Evolutionary conservation across 2,888 invertebrate species (phyloP), one percentile per base, ranked within the genome.

Genomic region (Dicroscelio sp.): DNA sequence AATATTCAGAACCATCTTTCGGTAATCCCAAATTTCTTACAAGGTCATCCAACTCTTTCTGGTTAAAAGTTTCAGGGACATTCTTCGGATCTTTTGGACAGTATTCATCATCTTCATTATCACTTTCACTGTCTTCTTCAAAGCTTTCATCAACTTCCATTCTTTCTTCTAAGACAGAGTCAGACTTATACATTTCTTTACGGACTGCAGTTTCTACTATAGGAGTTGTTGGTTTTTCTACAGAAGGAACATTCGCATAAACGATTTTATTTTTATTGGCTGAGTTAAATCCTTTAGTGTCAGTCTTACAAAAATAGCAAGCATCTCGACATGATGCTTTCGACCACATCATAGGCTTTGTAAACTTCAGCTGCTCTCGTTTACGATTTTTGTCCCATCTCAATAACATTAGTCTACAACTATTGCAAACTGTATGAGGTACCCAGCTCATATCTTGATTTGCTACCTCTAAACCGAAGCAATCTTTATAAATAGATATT

Each of bases 1-100:
- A 85, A 27, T 93, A 52, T 87, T 93, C 90, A 12, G 92, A 78
- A 65, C 88, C 27, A 60, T 94, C 90, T 87, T 94, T 95, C 10
- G 94, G 88, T n/a, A 93, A 78, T 23, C 88, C 86, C 38, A 94
- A 67, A 69, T 94, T 93, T 90, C 93, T 86, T 14, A 93, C 86
- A 17, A 94, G 82, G 73, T 93, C 92, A 93, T 91, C 94, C 43
- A 93, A 60, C 86, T 93, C 91, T 20, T 71, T 38, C 84, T 94
- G 92, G 69, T 90, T 87, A 52, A 93, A 94, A 25, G 38, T 69
- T 69, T 69, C 38, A 4, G 69, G 38, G 43, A 17, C 43, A 38
- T 38, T 38, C n/a, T n/a, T n/a, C n/a, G n/a, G n/a, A 69, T 35
- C 12, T 25, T 3, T 43, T 69, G 69, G 25, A 23, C 1, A 1